Conservation (phyloP, 2,113 vertebrate genomes). For the Hydropotes inermis region DNA sequence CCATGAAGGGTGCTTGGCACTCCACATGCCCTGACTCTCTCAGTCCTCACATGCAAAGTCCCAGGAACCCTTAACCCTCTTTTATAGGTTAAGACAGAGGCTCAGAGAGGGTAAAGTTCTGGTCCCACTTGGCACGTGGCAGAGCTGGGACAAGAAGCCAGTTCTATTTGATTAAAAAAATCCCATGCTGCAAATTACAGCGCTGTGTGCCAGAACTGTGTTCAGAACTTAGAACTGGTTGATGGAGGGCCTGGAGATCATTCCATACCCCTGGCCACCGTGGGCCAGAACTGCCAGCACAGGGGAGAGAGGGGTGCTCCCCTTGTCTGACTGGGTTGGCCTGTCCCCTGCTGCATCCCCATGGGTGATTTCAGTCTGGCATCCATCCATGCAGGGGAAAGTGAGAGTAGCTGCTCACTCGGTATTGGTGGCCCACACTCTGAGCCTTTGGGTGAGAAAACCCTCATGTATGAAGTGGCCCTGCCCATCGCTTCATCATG, state of each 20-base stretch:
- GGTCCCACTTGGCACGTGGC: not conserved
- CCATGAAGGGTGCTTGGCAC: not conserved
- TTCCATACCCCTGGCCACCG: not conserved
- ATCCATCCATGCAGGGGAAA: not conserved
- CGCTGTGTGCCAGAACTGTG: not conserved
- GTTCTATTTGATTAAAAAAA: not conserved
- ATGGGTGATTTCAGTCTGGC: not conserved
- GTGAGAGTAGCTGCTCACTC: not conserved
- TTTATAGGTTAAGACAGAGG: not conserved
- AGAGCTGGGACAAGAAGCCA: not conserved
- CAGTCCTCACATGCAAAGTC: not conserved
- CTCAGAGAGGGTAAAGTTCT: not conserved
- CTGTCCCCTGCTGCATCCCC: not conserved
- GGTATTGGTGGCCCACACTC: not conserved
- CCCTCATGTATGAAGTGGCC: not conserved
- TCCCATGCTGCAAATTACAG: not conserved
- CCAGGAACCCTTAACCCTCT: not conserved
- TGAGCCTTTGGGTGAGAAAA: not conserved
- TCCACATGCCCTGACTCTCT: not conserved
- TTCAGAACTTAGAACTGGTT: not conserved
- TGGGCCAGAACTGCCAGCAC: not conserved
- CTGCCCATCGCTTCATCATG: not conserved
- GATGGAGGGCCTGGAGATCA: not conserved
- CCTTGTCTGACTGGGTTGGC: rapidly evolving
- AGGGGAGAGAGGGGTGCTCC: rapidly evolving